These are phyloP conservation scores for Romanogobio albipinnatus DNA, from an alignment of 2,113 vertebrate species.

Conservation along the genomic window DNA sequence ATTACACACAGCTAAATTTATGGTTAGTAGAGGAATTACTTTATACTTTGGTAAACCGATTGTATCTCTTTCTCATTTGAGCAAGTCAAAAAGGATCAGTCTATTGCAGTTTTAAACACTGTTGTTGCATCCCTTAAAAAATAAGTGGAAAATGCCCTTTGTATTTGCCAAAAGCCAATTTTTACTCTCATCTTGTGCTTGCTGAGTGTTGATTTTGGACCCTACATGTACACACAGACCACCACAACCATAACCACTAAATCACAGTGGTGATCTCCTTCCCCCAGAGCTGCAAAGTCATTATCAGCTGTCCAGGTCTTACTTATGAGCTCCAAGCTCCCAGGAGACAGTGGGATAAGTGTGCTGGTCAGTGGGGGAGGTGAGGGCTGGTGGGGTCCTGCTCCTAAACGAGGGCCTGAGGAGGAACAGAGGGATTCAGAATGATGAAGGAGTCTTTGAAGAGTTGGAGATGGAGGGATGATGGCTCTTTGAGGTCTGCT, in stretches of 20 bases:
- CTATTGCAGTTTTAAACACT: not conserved
- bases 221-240: not conserved
- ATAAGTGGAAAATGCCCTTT: not conserved
- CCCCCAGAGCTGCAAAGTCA: slow-evolving; percentile 56
- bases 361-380: slow-evolving; percentile 48
- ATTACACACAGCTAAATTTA: not conserved
- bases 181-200: not conserved
- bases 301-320: slow-evolving; percentile 57
- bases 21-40: not conserved
- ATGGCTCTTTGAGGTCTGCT: slow-evolving; percentile 58
- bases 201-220: not conserved
- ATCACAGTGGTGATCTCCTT: slow-evolving; percentile 2
- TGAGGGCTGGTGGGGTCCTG: slow-evolving; percentile 36
- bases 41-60: not conserved
- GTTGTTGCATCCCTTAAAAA: not conserved
- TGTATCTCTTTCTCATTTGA: not conserved
- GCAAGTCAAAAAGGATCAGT: not conserved
- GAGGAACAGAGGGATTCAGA: slow-evolving; percentile 55
- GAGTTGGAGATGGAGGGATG: slow-evolving; percentile 55
- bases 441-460: slow-evolving; percentile 62
- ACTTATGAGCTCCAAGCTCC: slow-evolving; percentile 45
- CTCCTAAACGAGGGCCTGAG: slow-evolving; percentile 50
- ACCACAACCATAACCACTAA: not conserved
- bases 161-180: not conserved
- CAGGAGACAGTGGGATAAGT: slow-evolving; percentile 40